Base-by-base conservation (phyloP, 2,113 vertebrate species). In the Caranx melampygus region DNA sequence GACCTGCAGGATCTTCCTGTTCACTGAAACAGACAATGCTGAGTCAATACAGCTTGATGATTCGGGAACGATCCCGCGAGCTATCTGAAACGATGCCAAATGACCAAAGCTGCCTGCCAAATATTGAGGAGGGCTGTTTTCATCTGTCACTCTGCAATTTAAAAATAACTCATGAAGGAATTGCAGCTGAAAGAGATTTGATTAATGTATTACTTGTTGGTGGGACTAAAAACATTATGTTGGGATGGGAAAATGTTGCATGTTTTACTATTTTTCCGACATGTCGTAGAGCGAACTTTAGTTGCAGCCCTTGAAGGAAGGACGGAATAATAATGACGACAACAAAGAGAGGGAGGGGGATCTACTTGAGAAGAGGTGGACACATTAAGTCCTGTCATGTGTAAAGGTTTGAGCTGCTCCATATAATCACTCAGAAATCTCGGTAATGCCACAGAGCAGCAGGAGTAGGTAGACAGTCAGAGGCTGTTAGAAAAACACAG, bases 331-430 rank as follows among this genome's bases (percentile, higher is more conserved):
- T 40, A 52, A 14, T 20, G 31, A 26, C 13, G 21, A 47, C 18
- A 64, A 68, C 49, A 64, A 26, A 70, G 33, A n/a, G 47, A 3
- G 14, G 15, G 70, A 37, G 67, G 49, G 57, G 34, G 57, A 11
- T 74, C 58, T 62, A 72, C 16, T 67, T 64, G 40, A 85, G 18
- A 60, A 52, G 70, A 45, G 6, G 69, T 72, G 82, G 68, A 33
- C 49, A 68, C 55, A 84, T 52, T 91, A 90, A 87, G 72, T 75
- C 80, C 64, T 49, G 81, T 90, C 83, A 89, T 89, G 88, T 86
- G 92, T 85, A 71, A 78, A 79, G 83, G 75, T 84, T 86, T 89
- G 78, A 82, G 80, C 81, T 63, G 81, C 79, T 77, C 31, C 75
- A 61, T 72, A 45, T 90, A 87, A 89, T 87, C 85, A 77, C 82